A percentile compares a stretch with the other conserved stretches of the same genome.
phyloP scores from a whole-genome alignment of 2,113 vertebrate species.

The Fregetta grallaria region DNA sequence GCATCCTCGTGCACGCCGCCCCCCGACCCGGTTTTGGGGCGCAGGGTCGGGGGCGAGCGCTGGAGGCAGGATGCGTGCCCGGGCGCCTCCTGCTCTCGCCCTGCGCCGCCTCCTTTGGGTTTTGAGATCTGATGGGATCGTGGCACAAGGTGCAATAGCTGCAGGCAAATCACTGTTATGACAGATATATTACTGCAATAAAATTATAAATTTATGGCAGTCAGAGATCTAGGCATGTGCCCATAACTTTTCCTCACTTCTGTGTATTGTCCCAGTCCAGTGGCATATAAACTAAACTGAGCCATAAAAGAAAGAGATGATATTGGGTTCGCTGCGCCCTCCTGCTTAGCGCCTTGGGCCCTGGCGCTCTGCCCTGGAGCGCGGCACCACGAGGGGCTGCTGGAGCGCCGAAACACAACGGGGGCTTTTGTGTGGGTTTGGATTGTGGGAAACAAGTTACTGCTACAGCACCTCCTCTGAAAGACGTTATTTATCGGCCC shows the following conservation, averaged over 20 bases:
- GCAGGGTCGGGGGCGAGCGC: rapidly evolving
- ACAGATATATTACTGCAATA: slow-evolving; percentile 7
- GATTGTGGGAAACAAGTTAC: not conserved
- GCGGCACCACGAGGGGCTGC: rapidly evolving
- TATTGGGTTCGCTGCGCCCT: rapidly evolving
- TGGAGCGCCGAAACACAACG: rapidly evolving
- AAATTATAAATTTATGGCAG: not conserved
- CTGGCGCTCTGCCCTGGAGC: not conserved
- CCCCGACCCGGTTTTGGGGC: not conserved
- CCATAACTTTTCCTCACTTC: not conserved
- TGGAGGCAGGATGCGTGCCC: rapidly evolving
- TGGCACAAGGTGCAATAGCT: not conserved
- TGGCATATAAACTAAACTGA: not conserved
- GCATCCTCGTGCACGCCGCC: rapidly evolving
- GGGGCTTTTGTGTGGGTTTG: not conserved
- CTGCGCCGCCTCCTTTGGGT: not conserved
- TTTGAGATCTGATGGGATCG: not conserved
- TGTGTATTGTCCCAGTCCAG: not conserved
- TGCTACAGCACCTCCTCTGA: not conserved
- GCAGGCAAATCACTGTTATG: not conserved
- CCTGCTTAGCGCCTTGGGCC: not conserved
- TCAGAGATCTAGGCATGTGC: not conserved
- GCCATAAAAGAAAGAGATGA: rapidly evolving
- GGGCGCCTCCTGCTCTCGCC: not conserved
- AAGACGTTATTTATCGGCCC: not conserved